Evolutionary conservation across 37 sponge, comb jelly and placozoan species (phyloP), one percentile per base, ranked within the genome.

Genomic region (Trichoplax adhaerens): DNA sequence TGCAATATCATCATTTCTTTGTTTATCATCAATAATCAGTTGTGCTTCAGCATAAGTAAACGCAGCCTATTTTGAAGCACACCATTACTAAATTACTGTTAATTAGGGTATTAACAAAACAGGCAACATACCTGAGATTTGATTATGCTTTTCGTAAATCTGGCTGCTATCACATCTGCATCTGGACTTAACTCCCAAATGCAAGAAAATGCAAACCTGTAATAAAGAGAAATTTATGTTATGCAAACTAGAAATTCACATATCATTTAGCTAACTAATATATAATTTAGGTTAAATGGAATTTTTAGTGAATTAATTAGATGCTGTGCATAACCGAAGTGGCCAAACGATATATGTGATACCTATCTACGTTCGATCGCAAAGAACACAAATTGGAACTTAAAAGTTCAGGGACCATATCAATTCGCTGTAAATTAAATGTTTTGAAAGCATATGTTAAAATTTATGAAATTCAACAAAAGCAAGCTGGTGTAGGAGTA

Each of bases 371-470:
- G 48, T 82, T 84, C 2, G 81, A 79, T 55, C 89, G 65, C 5
- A 97, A 76, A 8, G 99, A 97, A 61, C 99, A 97, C 62, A 97
- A 80, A 69, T 97, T 97, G 48, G 89, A 91, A 72, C 90, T 88
- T 48, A 97, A 80, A 6, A 91, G 77, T 58, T 88, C 99, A 0
- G 99, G 99, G 0, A 97, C 99, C 99, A 97, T 97, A 68, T 97
- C 99, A 58, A 97, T 91, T 8, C 99, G 76, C 62, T 8, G 8
- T 60, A 12, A 12, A 12, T 60, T 60, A 12, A 29, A 29, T 29
- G 29, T 29, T 29, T 29, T 29, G 29, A 29, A 29, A 29, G 29
- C 29, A 29, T 29, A 29, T 29, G 29, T 29, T 29, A 29, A 29
- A 29, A 29, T 29, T 29, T 29, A 29, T 0, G 29, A 29, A 29